phyloP scores from a whole-genome alignment of 2,888 invertebrate species.

The Melitaea athalia region DNA sequence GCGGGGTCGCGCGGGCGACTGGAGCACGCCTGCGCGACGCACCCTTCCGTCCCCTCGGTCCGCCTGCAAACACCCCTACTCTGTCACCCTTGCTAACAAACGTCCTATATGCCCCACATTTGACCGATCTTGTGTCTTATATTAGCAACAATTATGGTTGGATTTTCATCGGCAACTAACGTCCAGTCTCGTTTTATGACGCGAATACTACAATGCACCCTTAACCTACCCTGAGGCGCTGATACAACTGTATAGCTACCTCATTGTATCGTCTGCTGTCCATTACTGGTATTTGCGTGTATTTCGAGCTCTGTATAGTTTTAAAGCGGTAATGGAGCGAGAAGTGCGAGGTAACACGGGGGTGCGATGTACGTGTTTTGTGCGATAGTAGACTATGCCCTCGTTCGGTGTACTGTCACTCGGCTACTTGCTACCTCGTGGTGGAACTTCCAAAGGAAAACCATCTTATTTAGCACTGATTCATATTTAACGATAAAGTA shows the following conservation, averaged over 20 bases:
- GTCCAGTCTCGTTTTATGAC: conserved; percentile 56
- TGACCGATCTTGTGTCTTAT: conserved; percentile 44
- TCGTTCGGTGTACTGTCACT: conserved; percentile 66
- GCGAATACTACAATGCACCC: conserved; percentile 73
- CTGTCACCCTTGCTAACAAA: conserved; percentile 55
- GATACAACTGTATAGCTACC: conserved; percentile 43
- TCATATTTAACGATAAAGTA: conserved; percentile 37
- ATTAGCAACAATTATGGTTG: conserved; percentile 19
- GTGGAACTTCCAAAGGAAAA: conserved; percentile 47
- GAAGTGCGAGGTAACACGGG: not conserved
- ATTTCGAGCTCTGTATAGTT: not conserved
- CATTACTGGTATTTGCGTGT: conserved; percentile 47
- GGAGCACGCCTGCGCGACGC: conserved; percentile 79
- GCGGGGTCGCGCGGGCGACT: conserved; percentile 83
- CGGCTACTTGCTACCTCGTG: conserved; percentile 52
- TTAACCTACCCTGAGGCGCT: conserved; percentile 69
- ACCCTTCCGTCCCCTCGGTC: conserved; percentile 69
- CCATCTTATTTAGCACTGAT: conserved; percentile 40
- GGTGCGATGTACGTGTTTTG: conserved; percentile 14
- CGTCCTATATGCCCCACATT: conserved; percentile 48
- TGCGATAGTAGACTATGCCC: conserved; percentile 55
- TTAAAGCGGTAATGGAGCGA: conserved; percentile 37
- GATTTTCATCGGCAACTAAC: conserved; percentile 31
- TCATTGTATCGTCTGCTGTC: conserved; percentile 38
- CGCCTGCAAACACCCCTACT: conserved; percentile 77